These are phyloP conservation scores for Drosophila falleni DNA, from an alignment of 2,888 invertebrate genomes.

Conservation along the genomic window DNA sequence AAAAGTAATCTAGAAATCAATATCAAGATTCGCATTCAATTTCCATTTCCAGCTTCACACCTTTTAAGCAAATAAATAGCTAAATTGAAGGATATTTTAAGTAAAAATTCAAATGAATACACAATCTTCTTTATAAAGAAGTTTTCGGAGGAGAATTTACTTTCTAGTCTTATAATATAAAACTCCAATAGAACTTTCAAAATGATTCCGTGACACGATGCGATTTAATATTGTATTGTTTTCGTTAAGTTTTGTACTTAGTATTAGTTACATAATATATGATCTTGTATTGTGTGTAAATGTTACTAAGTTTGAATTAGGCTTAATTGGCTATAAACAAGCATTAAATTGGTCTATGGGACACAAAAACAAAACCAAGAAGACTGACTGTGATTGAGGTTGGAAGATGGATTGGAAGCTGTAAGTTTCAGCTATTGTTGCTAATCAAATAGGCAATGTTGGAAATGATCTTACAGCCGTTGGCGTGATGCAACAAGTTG, in stretches of 20 bases:
- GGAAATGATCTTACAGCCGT: slow-evolving; percentile 91
- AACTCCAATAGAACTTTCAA: neutral
- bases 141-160: too few relatives aligned
- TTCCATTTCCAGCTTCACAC: too few relatives aligned
- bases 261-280: slow-evolving; percentile 3
- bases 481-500: slow-evolving; percentile 90
- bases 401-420: neutral
- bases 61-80: too few relatives aligned
- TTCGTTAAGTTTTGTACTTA: slow-evolving; percentile 8
- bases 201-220: neutral
- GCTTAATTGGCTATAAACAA: slow-evolving; percentile 21
- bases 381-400: slow-evolving; percentile 10
- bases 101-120: too few relatives aligned
- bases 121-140: too few relatives aligned
- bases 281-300: neutral
- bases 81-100: too few relatives aligned
- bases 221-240: slow-evolving; percentile 3
- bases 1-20: too few relatives aligned
- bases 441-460: slow-evolving; percentile 91
- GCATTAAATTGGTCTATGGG: slow-evolving; percentile 17
- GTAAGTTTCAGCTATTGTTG: slow-evolving; percentile 78
- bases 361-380: slow-evolving; percentile 1
- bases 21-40: too few relatives aligned
- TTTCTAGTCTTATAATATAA: neutral
- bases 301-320: slow-evolving; percentile 2